Conservation (phyloP, 2,888 invertebrate species). For the Boloria euphrosyne region DNA sequence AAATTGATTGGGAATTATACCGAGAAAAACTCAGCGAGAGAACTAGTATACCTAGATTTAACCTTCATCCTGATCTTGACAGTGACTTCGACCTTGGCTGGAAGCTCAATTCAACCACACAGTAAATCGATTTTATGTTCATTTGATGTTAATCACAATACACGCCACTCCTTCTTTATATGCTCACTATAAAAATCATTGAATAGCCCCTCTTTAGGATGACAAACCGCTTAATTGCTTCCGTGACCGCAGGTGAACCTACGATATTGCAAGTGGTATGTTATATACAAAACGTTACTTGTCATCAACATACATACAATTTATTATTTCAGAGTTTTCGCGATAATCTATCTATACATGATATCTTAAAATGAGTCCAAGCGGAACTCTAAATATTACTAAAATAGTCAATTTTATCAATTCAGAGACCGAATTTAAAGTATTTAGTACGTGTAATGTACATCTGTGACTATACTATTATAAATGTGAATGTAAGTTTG, state of each 20-base stretch:
- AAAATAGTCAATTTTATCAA: too few species aligned
- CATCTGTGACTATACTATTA: too few species aligned
- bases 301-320: too few species aligned
- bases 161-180: constrained; percentile 60
- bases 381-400: too few species aligned
- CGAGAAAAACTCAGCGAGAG: not conserved
- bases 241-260: constrained; percentile 53
- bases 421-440: too few species aligned
- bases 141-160: constrained; percentile 70
- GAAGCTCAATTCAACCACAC: constrained; percentile 61
- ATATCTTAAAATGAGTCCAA: too few species aligned
- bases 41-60: not conserved
- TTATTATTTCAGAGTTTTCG: not conserved
- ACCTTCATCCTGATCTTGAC: constrained; percentile 58
- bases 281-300: not conserved
- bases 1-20: not conserved
- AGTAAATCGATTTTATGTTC: constrained; percentile 69
- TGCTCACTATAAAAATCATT: constrained; percentile 53
- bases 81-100: constrained; percentile 64
- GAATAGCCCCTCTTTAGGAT: constrained; percentile 50
- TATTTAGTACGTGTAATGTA: too few species aligned
- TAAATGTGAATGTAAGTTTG: too few species aligned
- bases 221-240: constrained; percentile 62
- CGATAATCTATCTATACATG: not conserved
- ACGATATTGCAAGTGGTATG: not conserved